Evolutionary conservation across 2,888 invertebrate genomes (phyloP), one percentile per base, ranked within the genome.

Genomic region (Oxycera nigricornis): DNA sequence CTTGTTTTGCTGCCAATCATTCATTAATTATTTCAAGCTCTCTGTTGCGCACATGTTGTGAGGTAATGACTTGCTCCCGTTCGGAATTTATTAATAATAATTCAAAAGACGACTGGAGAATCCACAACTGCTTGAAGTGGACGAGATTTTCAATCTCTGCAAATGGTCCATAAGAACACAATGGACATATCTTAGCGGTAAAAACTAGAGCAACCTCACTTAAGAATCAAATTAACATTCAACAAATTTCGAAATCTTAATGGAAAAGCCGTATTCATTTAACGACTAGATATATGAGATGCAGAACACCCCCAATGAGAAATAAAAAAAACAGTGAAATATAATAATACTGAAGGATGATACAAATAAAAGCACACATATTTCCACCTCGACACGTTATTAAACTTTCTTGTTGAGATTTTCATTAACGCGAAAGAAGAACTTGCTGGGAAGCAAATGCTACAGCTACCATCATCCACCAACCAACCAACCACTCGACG

Each of bases 331-430:
- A 41, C 20, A 26, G 20, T 20, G 35, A 17, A 30, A n/a, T 30
- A 28, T 11, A 30, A 28, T 28, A 17, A 57, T n/a, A n/a, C n/a
- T n/a, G n/a, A 62, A 62, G 35, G 20, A 46, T 22, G 24, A 62
- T 22, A 35, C 9, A 67, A 24, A 70, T 20, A 20, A 35, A 68
- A 52, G 22, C 20, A 70, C 22, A 52, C 52, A 55, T 24, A 68
- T 70, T 62, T 70, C 70, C 52, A 70, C 70, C 70, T 70, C 52
- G 31, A 70, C 70, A 55, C 31, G 55, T 70, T 70, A 70, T 70
- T 70, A 70, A 70, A 70, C 70, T 55, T 70, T 55, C 31, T 55
- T 70, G 52, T 70, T 70, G 70, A 55, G 52, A 52, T 52, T 70
- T 70, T 70, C 70, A 70, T 70, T 70, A 70, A 70, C 31, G 31